Percentiles rank a stretch among this genome's conserved stretches.
Conservation (phyloP, 2,888 invertebrate species). For the Caenorhabditis panamensis region DNA sequence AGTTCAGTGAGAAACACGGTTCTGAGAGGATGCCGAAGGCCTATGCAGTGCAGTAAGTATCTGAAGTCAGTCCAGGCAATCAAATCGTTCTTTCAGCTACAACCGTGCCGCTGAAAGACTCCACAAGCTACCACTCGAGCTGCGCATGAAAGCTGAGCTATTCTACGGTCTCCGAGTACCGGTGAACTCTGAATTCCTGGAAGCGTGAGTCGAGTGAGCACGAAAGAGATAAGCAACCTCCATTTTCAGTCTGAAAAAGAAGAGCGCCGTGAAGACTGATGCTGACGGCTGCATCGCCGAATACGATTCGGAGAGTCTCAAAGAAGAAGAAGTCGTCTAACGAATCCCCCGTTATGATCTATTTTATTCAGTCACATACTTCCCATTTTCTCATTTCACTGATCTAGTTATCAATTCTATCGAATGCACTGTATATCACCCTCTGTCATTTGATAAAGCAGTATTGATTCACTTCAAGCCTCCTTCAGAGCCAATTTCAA, state of each 20-base stretch:
- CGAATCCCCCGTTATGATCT: not conserved
- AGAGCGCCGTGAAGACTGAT: not conserved
- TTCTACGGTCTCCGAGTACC: constrained; percentile 20
- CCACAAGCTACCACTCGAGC: constrained; percentile 3
- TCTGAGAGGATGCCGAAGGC: not conserved
- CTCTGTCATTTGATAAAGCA: no score
- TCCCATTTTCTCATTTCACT: no score
- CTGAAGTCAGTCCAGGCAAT: not conserved
- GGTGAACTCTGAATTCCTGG: constrained; percentile 6
- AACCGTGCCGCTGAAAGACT: not conserved
- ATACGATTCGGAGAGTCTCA: not conserved
- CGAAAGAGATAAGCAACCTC: not conserved
- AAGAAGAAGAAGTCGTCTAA: not conserved
- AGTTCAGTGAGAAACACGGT: not conserved
- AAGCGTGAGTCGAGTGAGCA: not conserved
- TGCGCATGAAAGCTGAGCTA: constrained; percentile 4
- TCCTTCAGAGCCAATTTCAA: no score
- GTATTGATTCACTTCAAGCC: no score
- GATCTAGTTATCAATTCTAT: not conserved
- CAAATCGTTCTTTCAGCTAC: constrained; percentile 24
- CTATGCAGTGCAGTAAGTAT: not conserved
- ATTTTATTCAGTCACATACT: no score
- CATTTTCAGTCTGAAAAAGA: constrained; percentile 1
- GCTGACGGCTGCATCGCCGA: constrained; percentile 20
- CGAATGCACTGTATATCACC: not conserved